Evolutionary conservation across 1,140 invertebrate species (phyloP).

Genomic region (Drosophila navojoa): DNA sequence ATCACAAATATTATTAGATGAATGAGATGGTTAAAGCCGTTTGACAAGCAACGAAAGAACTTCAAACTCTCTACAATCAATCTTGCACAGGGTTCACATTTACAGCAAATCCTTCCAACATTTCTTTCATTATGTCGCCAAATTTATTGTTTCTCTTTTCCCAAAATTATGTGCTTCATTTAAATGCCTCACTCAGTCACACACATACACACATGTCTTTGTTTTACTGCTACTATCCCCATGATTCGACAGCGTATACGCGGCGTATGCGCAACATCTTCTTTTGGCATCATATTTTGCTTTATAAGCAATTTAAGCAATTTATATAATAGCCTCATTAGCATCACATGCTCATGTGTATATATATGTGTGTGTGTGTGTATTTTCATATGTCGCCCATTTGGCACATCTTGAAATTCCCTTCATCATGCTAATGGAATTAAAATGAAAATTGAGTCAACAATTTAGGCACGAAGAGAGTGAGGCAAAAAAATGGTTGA

Average conservation of each 20-base stretch:
- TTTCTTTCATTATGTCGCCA: no score
- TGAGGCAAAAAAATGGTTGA: background rate
- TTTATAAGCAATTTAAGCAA: slow-evolving; percentile 77
- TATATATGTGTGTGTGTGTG: slow-evolving; percentile 16
- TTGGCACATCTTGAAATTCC: slow-evolving; percentile 48
- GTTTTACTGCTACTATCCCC: slow-evolving; percentile 35
- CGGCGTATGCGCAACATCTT: slow-evolving; percentile 36
- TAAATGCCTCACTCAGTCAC: background rate
- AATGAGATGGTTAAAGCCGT: no score
- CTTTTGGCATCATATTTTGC: slow-evolving; percentile 53
- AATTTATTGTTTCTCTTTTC: no score
- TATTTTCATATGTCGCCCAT: slow-evolving; percentile 2
- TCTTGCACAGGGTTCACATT: no score
- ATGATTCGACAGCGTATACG: slow-evolving; percentile 31
- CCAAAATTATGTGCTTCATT: no score
- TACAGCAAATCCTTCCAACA: no score
- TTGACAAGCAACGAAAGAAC: no score
- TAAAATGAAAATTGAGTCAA: slow-evolving; percentile 78
- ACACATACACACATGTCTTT: slow-evolving; percentile 16
- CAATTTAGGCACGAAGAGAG: slow-evolving; percentile 44
- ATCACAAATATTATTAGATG: no score
- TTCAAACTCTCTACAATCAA: no score
- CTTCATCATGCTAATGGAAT: slow-evolving; percentile 78
- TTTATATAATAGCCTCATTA: slow-evolving; percentile 78
- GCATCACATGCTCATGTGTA: slow-evolving; percentile 48